These are phyloP conservation scores for Apostichopus leukothele DNA, from an alignment of 53 echinoderm and acorn worm genomes.

Conservation along the genomic window DNA sequence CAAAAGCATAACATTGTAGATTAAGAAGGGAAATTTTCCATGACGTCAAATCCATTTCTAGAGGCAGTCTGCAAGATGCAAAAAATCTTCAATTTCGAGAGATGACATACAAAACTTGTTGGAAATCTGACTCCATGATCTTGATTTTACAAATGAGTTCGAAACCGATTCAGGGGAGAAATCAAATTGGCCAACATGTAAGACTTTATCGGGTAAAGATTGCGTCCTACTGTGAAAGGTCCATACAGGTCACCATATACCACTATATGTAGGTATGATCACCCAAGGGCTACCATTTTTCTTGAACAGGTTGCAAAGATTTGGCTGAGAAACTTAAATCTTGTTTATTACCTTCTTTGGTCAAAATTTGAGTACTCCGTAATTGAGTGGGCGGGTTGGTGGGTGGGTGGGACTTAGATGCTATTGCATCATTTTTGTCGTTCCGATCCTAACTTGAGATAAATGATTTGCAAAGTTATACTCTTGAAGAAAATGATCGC, in stretches of 20 bases:
- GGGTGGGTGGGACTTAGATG: neutral
- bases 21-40: neutral
- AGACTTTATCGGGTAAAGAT: neutral
- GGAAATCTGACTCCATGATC: slow-evolving; percentile 9
- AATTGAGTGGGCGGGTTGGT: neutral
- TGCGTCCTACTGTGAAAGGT: neutral
- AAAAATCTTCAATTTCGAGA: neutral
- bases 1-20: no score
- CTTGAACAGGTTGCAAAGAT: no score
- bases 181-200: slow-evolving; percentile 4
- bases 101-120: neutral
- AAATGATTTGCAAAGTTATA: no score
- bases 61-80: no score
- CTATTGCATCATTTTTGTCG: neutral
- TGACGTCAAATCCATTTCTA: neutral
- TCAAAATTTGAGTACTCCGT: no score
- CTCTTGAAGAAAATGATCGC: no score
- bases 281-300: no score
- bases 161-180: slow-evolving; percentile 23
- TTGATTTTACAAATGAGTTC: slow-evolving; percentile 21
- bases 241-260: neutral
- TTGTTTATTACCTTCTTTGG: no score
- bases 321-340: no score
- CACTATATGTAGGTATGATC: no score
- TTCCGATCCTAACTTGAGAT: no score